These are phyloP conservation scores for Lepidothrix coronata DNA, from an alignment of 2,113 vertebrate species.

Conservation along the genomic window DNA sequence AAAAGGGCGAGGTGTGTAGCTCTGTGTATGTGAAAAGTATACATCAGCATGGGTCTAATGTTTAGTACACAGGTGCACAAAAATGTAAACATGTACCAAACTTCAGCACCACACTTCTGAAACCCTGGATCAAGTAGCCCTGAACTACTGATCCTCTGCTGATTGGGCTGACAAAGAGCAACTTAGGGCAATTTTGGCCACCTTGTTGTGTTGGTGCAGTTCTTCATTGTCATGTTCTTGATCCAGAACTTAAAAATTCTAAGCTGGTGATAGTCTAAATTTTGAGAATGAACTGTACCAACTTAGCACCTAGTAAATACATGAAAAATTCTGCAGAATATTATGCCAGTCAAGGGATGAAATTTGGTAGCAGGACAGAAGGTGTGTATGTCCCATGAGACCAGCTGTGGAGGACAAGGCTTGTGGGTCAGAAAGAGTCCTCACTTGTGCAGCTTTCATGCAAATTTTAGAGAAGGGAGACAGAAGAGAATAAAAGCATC, in stretches of 20 bases:
- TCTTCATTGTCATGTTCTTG: neutral
- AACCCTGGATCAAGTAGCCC: neutral
- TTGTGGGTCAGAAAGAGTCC: neutral
- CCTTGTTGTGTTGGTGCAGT: neutral
- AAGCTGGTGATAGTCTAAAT: neutral
- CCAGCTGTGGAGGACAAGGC: neutral
- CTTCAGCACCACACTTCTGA: neutral
- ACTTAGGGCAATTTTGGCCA: neutral
- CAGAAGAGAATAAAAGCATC: neutral
- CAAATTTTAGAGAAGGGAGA: neutral
- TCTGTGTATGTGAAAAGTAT: neutral
- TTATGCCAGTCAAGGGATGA: neutral
- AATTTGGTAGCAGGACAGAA: neutral
- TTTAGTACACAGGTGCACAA: neutral
- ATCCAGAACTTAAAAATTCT: neutral
- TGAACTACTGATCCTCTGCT: neutral
- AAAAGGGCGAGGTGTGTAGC: neutral
- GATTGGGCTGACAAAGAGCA: neutral
- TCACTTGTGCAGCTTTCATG: neutral
- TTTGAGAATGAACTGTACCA: neutral
- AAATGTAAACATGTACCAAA: neutral
- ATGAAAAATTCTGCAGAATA: neutral
- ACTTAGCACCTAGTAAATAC: neutral
- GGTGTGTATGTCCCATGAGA: rapidly evolving
- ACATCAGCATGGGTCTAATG: rapidly evolving